A percentile compares a stretch with the other conserved stretches of the same genome.
Evolutionary conservation across 1,140 invertebrate genomes (phyloP).

Genomic region (Globodera rostochiensis): DNA sequence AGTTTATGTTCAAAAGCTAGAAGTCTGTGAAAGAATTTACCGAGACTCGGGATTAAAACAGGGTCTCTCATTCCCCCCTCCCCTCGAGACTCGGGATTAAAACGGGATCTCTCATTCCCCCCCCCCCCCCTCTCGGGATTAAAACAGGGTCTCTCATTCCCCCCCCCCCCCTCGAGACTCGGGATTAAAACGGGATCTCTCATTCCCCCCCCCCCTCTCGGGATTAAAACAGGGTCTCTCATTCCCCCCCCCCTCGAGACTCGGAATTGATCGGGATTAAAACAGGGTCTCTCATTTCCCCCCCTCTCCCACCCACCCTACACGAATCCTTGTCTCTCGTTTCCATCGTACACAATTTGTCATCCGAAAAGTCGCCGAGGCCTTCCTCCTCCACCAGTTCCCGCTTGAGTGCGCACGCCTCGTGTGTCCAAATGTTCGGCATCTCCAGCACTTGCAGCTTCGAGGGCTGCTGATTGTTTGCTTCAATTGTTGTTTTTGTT

Average conservation of each 20-base stretch:
- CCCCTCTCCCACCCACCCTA: neutral
- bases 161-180: too few species aligned
- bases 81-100: too few species aligned
- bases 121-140: too few species aligned
- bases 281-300: too few species aligned
- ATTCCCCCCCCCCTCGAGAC: too few species aligned
- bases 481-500: neutral
- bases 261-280: too few species aligned
- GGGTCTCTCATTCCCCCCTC: neutral
- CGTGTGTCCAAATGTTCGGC: conserved; percentile 15
- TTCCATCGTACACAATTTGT: conserved; percentile 15
- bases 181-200: neutral
- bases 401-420: neutral
- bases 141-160: neutral
- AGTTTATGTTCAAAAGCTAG: too few species aligned
- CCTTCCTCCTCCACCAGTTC: neutral
- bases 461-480: neutral
- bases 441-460: neutral
- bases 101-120: neutral
- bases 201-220: neutral
- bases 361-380: neutral
- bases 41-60: neutral
- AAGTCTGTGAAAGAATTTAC: too few species aligned
- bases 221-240: too few species aligned
- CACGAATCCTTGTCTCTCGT: neutral